Conservation (phyloP, 2,113 vertebrate species). For the Microcebus ravelobensis region DNA sequence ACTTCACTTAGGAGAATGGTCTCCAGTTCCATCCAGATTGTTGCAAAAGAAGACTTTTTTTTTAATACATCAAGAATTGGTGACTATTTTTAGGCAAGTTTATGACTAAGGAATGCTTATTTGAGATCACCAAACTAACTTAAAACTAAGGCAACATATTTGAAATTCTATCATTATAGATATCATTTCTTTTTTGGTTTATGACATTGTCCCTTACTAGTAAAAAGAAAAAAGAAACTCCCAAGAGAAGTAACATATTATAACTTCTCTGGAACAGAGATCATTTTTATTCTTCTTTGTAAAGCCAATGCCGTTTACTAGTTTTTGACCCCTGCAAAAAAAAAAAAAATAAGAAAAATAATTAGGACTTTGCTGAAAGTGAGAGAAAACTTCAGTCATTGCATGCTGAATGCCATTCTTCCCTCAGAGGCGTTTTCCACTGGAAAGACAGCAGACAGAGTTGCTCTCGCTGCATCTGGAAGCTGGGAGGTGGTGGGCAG, state of each 20-base stretch:
- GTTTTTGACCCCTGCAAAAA: neutral
- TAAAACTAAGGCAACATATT: neutral
- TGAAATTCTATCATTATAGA: neutral
- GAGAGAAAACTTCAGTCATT: neutral
- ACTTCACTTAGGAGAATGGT: no score
- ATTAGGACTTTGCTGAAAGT: neutral
- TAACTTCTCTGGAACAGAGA: neutral
- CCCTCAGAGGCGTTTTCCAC: neutral
- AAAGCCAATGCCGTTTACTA: neutral
- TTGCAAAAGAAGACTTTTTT: neutral
- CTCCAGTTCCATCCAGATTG: no score
- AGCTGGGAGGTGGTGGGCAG: fast-evolving
- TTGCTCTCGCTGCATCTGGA: neutral
- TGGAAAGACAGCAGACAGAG: no score
- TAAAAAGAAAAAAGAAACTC: neutral
- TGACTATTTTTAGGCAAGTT: neutral
- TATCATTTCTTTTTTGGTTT: no score
- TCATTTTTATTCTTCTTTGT: neutral
- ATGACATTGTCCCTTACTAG: neutral
- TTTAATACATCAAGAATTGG: neutral
- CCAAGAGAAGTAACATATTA: neutral
- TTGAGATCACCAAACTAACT: neutral
- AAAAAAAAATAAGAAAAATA: neutral
- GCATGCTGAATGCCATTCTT: neutral
- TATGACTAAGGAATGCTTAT: neutral